Evolutionary conservation across 2,797 vertebrate genomes (phyloP).

Genomic region (Anolis apletophallus): DNA sequence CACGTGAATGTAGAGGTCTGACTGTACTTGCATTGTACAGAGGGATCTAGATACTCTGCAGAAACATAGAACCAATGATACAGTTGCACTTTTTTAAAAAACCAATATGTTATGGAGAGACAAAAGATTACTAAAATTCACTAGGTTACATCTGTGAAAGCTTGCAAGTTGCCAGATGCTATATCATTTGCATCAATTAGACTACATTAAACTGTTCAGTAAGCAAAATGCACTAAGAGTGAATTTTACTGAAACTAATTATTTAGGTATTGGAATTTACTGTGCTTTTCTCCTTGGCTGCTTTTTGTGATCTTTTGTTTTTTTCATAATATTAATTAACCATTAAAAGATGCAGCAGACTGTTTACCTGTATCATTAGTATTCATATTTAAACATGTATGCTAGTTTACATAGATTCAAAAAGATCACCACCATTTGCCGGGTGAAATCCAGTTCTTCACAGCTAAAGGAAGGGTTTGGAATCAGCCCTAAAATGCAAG

Average conservation of each 20-base stretch:
- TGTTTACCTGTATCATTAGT: neutral
- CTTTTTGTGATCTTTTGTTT: neutral
- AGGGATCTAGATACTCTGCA: neutral
- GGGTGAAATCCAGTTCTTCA: neutral
- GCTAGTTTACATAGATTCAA: neutral
- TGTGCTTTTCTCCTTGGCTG: neutral
- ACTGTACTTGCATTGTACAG: neutral
- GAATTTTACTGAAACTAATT: neutral
- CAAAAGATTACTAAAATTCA: neutral
- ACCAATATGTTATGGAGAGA: neutral
- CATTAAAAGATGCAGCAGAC: neutral
- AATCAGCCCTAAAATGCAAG: neutral
- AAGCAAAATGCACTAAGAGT: neutral
- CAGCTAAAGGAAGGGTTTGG: neutral
- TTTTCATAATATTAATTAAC: neutral
- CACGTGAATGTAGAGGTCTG: too few species aligned
- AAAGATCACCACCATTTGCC: neutral
- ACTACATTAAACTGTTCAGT: neutral
- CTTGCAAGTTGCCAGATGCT: neutral
- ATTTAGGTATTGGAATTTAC: neutral
- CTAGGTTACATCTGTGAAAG: slow-evolving; percentile 15
- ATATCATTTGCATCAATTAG: neutral
- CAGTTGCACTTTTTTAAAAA: neutral
- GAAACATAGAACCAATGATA: neutral
- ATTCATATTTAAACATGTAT: neutral